Evolutionary conservation across 2,797 vertebrate species (phyloP), one percentile per base, ranked within the genome.

Genomic region (Champsocephalus esox): DNA sequence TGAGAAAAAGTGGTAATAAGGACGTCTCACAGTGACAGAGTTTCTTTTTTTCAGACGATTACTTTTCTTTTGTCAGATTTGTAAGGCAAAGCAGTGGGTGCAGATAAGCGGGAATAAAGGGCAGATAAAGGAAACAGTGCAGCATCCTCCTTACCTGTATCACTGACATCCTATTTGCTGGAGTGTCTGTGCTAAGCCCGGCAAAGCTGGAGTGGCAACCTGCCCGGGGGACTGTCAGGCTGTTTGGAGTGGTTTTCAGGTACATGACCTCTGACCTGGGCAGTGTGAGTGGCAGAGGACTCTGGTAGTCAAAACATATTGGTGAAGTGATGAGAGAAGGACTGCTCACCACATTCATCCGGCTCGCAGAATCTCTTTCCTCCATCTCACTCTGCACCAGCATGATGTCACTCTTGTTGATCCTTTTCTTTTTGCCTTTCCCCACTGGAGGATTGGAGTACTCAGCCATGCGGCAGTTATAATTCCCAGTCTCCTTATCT

Each of bases 371-470:
- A 90, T 99, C 98, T 85, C 98, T 95, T 92, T 99, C 98, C 89
- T 99, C 98, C 85, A 98, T 98, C 91, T 99, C 98, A 77, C 98
- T 99, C 95, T 98, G 98, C 92, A 99, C 98, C 92, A 99, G 94
- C 98, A 99, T 99, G 95, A 99, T 99, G 92, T 99, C 98, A 78
- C 98, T 99, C 95, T 99, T 99, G 95, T 97, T 99, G 94, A 99
- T 98, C 93, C 99, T 97, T 94, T 99, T 99, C 96, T 99, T 99
- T 94, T 99, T 99, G 87, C 95, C 92, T 86, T 97, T 98, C 92
- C 96, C 96, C 91, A 97, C 95, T 88, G 98, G 97, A 79, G 98
- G 97, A 92, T 99, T 98, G 88, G 97, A 97, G 95, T 99, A 99
- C 90, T 99, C 98, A 0, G 97, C 97, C 91, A 98, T 98, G 90